phyloP scores from a whole-genome alignment of 2,113 vertebrate genomes.

The Pterocles burchelli region DNA sequence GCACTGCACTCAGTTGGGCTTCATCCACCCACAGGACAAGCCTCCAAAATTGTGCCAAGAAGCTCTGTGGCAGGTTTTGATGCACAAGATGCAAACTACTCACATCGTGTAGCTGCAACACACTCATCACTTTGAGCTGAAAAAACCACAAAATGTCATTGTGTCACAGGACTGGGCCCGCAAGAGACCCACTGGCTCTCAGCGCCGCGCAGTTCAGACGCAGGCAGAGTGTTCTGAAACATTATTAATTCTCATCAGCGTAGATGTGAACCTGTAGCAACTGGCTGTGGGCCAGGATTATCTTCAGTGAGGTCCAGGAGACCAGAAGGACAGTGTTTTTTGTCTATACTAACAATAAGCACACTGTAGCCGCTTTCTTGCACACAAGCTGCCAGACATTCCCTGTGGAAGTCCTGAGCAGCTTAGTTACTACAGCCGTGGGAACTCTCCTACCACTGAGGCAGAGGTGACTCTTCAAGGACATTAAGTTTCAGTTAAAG shows the following conservation, averaged over 20 bases:
- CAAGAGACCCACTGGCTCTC: neutral
- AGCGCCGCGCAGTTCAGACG: neutral
- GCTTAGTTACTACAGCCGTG: neutral
- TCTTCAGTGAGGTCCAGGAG: neutral
- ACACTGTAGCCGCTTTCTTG: neutral
- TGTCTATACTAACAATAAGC: neutral
- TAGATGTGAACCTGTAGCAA: neutral
- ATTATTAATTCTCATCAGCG: rapidly evolving
- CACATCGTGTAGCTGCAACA: rapidly evolving
- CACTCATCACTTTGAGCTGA: neutral
- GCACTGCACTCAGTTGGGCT: neutral
- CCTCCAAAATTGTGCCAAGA: neutral
- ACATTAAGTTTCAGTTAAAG: neutral
- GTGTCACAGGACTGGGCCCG: neutral
- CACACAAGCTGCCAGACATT: neutral
- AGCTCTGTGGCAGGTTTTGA: neutral
- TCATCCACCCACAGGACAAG: neutral
- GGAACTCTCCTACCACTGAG: neutral
- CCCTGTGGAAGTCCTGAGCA: neutral
- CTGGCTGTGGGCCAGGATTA: neutral
- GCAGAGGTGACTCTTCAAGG: neutral
- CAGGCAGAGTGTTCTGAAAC: neutral
- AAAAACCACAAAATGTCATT: neutral
- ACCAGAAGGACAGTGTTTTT: neutral
- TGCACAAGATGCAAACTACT: neutral